These are phyloP conservation scores for Halichoerus grypus DNA, from an alignment of 2,113 vertebrate species.

Conservation along the genomic window DNA sequence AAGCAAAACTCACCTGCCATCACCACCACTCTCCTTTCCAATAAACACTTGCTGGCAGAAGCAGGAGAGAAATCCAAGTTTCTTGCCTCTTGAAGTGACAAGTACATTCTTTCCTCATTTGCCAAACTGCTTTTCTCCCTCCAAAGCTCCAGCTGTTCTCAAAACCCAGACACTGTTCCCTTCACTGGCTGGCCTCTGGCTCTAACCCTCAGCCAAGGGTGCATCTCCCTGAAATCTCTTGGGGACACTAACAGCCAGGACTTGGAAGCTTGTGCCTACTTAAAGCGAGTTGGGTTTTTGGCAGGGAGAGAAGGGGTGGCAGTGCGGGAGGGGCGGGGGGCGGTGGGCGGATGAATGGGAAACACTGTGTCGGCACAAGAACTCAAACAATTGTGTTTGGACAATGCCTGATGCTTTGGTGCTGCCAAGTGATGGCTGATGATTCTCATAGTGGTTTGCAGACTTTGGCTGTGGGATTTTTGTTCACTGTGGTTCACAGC, in stretches of 20 bases:
- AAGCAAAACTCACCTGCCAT: constrained; percentile 73
- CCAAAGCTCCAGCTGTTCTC: constrained; percentile 25
- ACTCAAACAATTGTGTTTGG: not conserved
- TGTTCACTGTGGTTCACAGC: not conserved
- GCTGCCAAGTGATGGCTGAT: not conserved
- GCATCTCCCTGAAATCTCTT: constrained; percentile 53
- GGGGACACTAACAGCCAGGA: not conserved
- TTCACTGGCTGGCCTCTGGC: not conserved
- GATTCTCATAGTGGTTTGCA: not conserved
- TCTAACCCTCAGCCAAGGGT: constrained; percentile 42
- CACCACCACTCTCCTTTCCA: constrained; percentile 35
- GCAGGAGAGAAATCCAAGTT: not conserved
- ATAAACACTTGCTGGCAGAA: constrained; percentile 49
- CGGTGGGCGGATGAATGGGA: constrained; percentile 19
- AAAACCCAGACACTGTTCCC: constrained; percentile 64
- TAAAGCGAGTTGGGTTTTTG: not conserved
- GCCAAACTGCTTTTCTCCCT: constrained; percentile 43
- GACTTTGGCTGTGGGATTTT: not conserved
- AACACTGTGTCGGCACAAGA: not conserved
- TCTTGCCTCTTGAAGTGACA: constrained; percentile 61
- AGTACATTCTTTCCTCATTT: constrained; percentile 59
- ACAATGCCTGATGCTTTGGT: not conserved
- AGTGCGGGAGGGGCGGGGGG: not conserved
- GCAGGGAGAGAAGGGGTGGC: not conserved
- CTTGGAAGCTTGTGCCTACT: constrained; percentile 37